These are phyloP conservation scores for Pionites leucogaster DNA, from an alignment of 2,113 vertebrate genomes.

Conservation along the genomic window DNA sequence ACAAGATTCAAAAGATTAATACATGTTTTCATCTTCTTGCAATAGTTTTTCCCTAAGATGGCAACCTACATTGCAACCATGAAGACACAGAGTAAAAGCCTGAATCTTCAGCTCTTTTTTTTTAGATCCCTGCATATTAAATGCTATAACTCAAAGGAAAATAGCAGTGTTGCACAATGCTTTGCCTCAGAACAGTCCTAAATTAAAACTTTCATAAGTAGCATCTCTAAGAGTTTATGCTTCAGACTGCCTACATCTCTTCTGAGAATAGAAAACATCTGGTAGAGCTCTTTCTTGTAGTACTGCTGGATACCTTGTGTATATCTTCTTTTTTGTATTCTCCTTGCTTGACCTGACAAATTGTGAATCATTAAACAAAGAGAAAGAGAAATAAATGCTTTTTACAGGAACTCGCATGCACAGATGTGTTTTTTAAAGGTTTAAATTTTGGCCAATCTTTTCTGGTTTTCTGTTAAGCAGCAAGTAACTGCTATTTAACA, in stretches of 20 bases:
- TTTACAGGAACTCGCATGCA: neutral
- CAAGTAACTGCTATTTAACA: neutral
- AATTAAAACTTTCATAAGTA: neutral
- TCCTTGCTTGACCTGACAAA: neutral
- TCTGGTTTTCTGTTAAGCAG: neutral
- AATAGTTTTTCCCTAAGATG: neutral
- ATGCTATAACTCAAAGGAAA: neutral
- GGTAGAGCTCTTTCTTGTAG: neutral
- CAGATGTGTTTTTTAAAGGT: neutral
- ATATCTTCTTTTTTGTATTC: neutral
- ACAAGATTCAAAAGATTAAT: neutral
- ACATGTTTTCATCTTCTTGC: neutral
- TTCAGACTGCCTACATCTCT: rapidly evolving
- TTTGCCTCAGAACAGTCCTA: neutral
- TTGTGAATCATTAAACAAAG: neutral
- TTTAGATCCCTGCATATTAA: neutral
- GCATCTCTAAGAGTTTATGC: neutral
- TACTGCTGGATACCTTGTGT: neutral
- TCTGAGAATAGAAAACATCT: neutral
- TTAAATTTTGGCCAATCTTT: neutral
- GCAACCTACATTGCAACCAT: neutral
- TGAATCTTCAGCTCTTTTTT: neutral
- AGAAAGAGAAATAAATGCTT: neutral
- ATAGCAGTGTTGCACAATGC: neutral
- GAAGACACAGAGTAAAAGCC: neutral